phyloP scores from a whole-genome alignment of 2,113 vertebrate genomes.

The Rissa tridactyla region DNA sequence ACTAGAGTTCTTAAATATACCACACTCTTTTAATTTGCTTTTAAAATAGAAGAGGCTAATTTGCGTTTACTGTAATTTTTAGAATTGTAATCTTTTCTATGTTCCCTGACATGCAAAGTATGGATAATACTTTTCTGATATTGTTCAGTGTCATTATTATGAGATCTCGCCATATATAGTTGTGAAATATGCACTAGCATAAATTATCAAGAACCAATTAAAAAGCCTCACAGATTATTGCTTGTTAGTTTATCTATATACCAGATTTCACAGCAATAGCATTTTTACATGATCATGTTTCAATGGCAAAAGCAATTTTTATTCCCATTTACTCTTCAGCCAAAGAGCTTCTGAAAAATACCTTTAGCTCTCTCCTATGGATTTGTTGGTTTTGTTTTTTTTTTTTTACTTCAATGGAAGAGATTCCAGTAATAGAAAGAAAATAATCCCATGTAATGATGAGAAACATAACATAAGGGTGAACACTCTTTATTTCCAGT shows the following conservation, averaged over 20 bases:
- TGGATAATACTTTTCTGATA: not conserved
- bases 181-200: not conserved
- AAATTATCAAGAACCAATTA: not conserved
- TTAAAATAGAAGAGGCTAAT: not conserved
- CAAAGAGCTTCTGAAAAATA: not conserved
- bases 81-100: not conserved
- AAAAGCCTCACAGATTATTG: not conserved
- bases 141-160: not conserved
- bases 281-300: not conserved
- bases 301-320: not conserved
- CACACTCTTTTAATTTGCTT: not conserved
- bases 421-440: not conserved
- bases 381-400: not conserved
- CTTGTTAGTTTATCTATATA: not conserved
- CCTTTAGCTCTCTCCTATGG: not conserved
- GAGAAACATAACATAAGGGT: not conserved
- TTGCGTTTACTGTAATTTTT: not conserved
- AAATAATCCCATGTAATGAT: not conserved
- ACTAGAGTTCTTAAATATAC: not conserved
- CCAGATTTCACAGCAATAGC: not conserved
- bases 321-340: not conserved
- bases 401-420: not conserved
- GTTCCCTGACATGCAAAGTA: not conserved
- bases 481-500: not conserved
- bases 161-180: not conserved